Evolutionary conservation across 2,888 invertebrate species (phyloP), one percentile per base, ranked within the genome.

Genomic region (Tubulanus polymorphus): DNA sequence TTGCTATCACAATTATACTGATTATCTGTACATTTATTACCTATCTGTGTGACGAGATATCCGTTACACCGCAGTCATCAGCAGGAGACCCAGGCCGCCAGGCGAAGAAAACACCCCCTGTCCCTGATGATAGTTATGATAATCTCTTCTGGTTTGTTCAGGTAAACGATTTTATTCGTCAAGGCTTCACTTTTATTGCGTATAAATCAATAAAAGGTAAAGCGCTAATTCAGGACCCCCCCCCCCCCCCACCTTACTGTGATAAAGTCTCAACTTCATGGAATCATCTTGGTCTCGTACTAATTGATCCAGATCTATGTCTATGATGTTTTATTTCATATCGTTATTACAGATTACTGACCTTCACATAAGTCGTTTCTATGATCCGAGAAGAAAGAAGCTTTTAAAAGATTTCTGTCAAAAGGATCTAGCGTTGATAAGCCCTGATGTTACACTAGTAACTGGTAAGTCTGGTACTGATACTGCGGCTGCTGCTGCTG

Each of bases 331-430:
- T 10, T 30, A 48, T 51, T 66, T 65, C 51, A 46, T 20, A 53
- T 47, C 49, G 50, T 41, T 47, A 46, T 58, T 67, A 23, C 76
- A 93, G 91, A 87, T 93, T 69, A 88, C 91, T 57, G 93, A 93
- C 79, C 84, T 93, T 63, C 93, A 93, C 76, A 86, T 93, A 60
- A 93, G 92, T 77, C 86, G 88, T 78, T 91, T 90, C 76, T 84
- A 86, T 70, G 91, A 91, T 74, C 84, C 84, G 37, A 82, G 83
- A 10, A 84, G 93, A 72, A 87, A 88, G 71, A 84, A 85, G 30
- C 88, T 92, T 68, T 85, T 93, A 55, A 84, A 85, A 72, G 86
- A 88, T 71, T 93, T 93, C 80, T 90, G 90, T 79, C 85, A 86
- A 63, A 81, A 81, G 57, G 89, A 90, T 32, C 81, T 93, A 0